Base-by-base conservation (phyloP, 2,888 invertebrate genomes). In the Smittia aterrima region DNA sequence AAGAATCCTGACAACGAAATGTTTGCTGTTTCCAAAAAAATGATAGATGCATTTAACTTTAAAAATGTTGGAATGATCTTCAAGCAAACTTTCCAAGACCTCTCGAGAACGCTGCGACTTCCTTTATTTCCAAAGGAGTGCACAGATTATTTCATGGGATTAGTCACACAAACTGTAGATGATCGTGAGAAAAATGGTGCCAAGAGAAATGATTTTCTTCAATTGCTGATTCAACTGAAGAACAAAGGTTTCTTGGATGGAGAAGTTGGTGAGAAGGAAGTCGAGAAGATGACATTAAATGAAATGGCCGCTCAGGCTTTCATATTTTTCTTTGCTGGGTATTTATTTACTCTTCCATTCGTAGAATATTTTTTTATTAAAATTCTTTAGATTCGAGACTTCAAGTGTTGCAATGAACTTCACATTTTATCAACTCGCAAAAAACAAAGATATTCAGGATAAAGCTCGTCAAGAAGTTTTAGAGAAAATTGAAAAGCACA, bases 161-260 rank as follows among this genome's bases (percentile, higher is more conserved):
- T 85, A 47, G 84, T 85, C 1, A 80, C 80, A 75, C 81, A 81
- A 74, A 84, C 84, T 0, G 83, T 85, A 1, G 80, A 81, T 13
- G 83, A 83, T 76, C 79, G 85, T 1, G 77, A 82, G 75, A 80
- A 80, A 66, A 78, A 84, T 77, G 78, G 78, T 1, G 80, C 83
- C 73, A 82, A 80, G 25, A 79, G 86, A 64, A 85, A 85, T 75
- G 87, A 87, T 78, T 86, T 86, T 77, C 79, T 89, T 70, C 86
- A 88, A 76, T 78, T 87, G 1, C 79, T 87, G 67, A 81, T 86
- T 32, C 82, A 87, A 58, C 77, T 87, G 22, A 85, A 85, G 76
- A 83, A 84, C 70, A 82, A 84, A 75, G 81, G 81, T 24, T 77
- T 78, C 66, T 75, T 84, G 74, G 77, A 79, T 75, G 77, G 79